Evolutionary conservation across 2,113 vertebrate genomes (phyloP).

Genomic region (Guaruba guarouba): DNA sequence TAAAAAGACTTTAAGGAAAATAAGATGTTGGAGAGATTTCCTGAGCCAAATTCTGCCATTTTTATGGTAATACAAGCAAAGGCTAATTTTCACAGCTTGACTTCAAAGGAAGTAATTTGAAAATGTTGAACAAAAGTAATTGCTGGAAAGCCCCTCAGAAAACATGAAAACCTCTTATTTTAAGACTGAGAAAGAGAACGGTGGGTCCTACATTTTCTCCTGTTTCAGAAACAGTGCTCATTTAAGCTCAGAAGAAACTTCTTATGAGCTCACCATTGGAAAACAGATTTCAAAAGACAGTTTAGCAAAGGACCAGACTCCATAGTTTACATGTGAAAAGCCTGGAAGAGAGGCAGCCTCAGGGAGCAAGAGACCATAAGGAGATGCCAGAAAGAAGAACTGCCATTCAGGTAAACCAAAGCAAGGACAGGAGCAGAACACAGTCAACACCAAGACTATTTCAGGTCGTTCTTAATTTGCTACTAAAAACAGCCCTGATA

Average conservation of each 20-base stretch:
- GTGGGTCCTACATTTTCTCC: neutral
- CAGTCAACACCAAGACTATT: neutral
- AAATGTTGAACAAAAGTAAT: neutral
- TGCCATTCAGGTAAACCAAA: neutral
- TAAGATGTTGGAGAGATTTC: neutral
- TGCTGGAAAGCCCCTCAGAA: neutral
- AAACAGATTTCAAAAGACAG: neutral
- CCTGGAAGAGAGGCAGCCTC: neutral
- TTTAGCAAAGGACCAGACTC: neutral
- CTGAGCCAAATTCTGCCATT: rapidly evolving
- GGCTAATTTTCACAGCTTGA: neutral
- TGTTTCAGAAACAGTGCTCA: neutral
- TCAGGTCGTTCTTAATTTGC: neutral
- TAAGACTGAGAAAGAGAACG: neutral
- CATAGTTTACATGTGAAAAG: neutral
- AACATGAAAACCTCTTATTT: neutral
- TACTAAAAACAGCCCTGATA: neutral
- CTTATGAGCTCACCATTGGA: neutral
- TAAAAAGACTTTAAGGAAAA: neutral
- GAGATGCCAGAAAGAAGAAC: neutral
- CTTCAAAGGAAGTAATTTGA: neutral
- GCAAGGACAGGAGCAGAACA: neutral
- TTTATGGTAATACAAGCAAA: neutral
- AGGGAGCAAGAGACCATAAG: neutral
- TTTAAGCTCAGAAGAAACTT: neutral